Conservation (phyloP, 2,888 invertebrate genomes). For the Lithodes maja region DNA sequence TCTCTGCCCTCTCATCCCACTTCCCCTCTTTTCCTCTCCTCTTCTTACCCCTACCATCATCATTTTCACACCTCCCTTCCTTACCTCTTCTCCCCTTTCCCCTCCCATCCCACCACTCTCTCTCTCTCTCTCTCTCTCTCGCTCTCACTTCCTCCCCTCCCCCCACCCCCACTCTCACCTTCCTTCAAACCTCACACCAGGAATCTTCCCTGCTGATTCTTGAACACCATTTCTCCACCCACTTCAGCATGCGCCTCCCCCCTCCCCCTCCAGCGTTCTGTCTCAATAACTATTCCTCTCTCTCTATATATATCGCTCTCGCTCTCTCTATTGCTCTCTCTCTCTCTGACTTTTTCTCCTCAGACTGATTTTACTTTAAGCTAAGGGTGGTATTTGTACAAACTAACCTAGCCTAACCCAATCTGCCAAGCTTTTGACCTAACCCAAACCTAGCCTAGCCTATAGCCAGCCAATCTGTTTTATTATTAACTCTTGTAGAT, state of each 20-base stretch:
- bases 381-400: too few relatives aligned
- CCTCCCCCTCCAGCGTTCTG: background rate
- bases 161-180: background rate
- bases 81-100: background rate
- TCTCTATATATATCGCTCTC: background rate
- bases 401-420: too few relatives aligned
- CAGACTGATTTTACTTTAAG: too few relatives aligned
- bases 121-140: background rate
- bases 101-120: background rate
- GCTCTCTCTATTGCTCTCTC: background rate
- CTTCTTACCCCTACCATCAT: too few relatives aligned
- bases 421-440: too few relatives aligned
- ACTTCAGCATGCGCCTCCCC: background rate
- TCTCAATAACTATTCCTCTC: background rate
- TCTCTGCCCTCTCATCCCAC: background rate
- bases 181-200: background rate
- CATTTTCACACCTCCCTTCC: too few relatives aligned
- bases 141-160: background rate
- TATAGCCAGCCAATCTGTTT: too few relatives aligned
- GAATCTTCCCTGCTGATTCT: background rate
- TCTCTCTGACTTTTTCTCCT: background rate
- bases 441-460: too few relatives aligned
- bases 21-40: background rate
- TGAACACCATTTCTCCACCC: background rate
- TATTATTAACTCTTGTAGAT: too few relatives aligned